These are phyloP conservation scores for Baryphthengus martii DNA, from an alignment of 2,113 vertebrate species.

Conservation along the genomic window DNA sequence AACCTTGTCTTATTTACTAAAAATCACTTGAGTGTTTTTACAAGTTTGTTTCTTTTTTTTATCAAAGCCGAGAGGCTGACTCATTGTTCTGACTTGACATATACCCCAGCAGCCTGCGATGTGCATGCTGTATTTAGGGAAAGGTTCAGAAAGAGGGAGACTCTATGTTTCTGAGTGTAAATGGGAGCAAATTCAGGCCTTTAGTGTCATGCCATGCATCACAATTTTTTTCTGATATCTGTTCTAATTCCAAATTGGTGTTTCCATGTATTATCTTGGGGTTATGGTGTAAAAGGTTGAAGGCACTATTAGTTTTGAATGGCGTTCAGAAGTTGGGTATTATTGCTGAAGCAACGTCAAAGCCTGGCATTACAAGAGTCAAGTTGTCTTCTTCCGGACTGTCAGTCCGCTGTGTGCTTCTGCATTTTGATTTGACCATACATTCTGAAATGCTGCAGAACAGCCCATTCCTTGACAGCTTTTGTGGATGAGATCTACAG, in stretches of 20 bases:
- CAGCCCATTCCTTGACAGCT: background rate
- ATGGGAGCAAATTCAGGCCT: background rate
- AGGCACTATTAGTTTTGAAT: background rate
- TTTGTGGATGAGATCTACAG: background rate
- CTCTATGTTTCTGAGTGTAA: background rate
- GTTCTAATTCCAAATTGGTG: background rate
- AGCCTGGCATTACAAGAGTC: background rate
- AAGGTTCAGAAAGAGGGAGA: background rate
- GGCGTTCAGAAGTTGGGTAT: background rate
- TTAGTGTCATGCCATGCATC: background rate
- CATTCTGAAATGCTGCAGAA: background rate
- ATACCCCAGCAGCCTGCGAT: background rate
- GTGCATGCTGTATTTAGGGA: background rate
- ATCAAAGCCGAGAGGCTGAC: conserved; percentile 10
- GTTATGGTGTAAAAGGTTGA: background rate
- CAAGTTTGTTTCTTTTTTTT: conserved; percentile 37
- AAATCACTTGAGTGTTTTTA: conserved; percentile 38
- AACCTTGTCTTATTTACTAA: conserved; percentile 53
- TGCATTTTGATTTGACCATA: background rate
- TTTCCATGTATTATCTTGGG: background rate
- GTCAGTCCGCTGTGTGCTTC: background rate
- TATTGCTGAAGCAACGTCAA: background rate
- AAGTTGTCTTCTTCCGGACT: background rate
- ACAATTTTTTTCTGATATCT: background rate
- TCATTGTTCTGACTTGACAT: background rate